Evolutionary conservation across 2,888 invertebrate genomes (phyloP).

Genomic region (Sabellastarte sp.): DNA sequence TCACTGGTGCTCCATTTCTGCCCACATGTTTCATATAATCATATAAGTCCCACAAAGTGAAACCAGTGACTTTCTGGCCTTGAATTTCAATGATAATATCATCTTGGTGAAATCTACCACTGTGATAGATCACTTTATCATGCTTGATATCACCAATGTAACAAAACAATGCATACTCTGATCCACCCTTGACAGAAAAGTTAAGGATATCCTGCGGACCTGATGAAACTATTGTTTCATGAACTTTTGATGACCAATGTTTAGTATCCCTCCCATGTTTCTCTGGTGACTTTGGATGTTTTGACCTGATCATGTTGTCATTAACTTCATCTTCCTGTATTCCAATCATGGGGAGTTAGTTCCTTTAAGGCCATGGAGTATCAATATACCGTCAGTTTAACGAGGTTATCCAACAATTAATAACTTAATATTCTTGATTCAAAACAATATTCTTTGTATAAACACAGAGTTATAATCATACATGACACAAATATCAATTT

Average conservation of each 20-base stretch:
- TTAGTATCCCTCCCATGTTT: constrained; percentile 28
- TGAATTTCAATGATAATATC: constrained; percentile 64
- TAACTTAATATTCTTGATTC: too few species aligned
- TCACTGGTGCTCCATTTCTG: constrained; percentile 63
- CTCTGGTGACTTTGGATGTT: constrained; percentile 15
- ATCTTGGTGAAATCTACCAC: constrained; percentile 46
- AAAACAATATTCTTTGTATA: too few species aligned
- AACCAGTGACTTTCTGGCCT: constrained; percentile 65
- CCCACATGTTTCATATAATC: constrained; percentile 64
- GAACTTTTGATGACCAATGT: constrained; percentile 61
- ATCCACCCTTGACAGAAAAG: constrained; percentile 62
- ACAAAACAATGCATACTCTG: constrained; percentile 60
- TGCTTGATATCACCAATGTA: constrained; percentile 48
- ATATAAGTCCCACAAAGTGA: constrained; percentile 64
- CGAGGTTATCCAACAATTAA: too few species aligned
- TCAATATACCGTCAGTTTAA: too few species aligned
- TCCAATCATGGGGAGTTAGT: too few species aligned
- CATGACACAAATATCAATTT: too few species aligned
- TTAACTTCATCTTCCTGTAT: too few species aligned
- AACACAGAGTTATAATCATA: too few species aligned
- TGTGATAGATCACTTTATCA: constrained; percentile 51
- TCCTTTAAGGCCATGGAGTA: too few species aligned
- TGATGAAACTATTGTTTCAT: constrained; percentile 60
- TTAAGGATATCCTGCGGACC: constrained; percentile 58
- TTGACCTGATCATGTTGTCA: constrained; percentile 10